Evolutionary conservation across 2,888 invertebrate genomes (phyloP).

Genomic region (Cheilosia impressa): DNA sequence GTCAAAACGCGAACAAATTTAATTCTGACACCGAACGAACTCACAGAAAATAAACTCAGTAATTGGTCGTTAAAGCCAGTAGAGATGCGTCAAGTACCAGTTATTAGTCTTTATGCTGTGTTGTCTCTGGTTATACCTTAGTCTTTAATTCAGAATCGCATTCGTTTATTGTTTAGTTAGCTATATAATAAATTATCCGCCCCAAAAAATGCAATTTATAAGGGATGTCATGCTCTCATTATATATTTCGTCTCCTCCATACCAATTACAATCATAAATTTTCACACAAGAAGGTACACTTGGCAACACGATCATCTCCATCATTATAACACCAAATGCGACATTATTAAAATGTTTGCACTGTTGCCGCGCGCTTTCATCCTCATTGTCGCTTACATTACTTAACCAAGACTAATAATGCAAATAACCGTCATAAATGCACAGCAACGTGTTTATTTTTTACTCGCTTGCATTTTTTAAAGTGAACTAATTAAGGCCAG

Average conservation of each 20-base stretch:
- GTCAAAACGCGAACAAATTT: too few relatives aligned
- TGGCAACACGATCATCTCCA: conserved; percentile 13
- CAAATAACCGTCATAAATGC: conserved; percentile 69
- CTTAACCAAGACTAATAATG: conserved; percentile 57
- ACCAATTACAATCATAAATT: conserved; percentile 4
- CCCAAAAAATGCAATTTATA: conserved; percentile 25
- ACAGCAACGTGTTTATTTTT: conserved; percentile 32
- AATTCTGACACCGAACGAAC: too few relatives aligned
- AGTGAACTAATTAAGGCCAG: conserved; percentile 54
- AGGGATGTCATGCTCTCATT: conserved; percentile 3
- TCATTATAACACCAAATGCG: conserved; percentile 13
- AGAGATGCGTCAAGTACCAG: too few relatives aligned
- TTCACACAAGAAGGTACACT: conserved; percentile 18
- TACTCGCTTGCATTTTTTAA: conserved; percentile 21
- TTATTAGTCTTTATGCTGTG: too few relatives aligned
- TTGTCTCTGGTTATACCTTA: too few relatives aligned
- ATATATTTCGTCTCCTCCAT: too few relatives aligned
- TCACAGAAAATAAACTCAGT: too few relatives aligned
- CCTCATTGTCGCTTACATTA: conserved; percentile 23
- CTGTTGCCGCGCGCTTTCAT: not conserved
- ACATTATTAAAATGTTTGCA: not conserved
- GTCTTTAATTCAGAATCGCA: not conserved
- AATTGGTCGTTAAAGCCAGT: too few relatives aligned
- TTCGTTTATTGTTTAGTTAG: not conserved
- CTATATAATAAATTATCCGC: conserved; percentile 8